Base-by-base conservation (phyloP, 2,888 invertebrate species). In the Nomada fabriciana region DNA sequence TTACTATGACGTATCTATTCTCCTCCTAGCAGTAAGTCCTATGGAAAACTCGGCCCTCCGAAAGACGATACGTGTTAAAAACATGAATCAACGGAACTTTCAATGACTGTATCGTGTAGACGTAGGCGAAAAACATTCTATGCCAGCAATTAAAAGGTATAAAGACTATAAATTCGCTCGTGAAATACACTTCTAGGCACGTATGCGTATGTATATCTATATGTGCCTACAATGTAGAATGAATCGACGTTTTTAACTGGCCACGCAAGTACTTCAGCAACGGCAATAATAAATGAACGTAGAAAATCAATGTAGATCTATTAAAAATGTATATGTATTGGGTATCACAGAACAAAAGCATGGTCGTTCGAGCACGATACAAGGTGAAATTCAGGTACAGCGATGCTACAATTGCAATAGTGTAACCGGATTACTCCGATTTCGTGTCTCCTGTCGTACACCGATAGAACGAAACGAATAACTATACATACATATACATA, bases 1-100 rank as follows among this genome's bases (percentile, higher is more conserved):
- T 25, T n/a, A 69, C 55, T 13, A 23, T 73, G 70, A 73, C 60
- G 74, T 53, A 82, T 69, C 72, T 78, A 75, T 82, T 78, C 67
- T 74, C 50, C 57, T 36, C 36, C 36, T 36, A 5, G 36, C 36
- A 36, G 7, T 36, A 55, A 77, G 61, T 53, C 60, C 13, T 15
- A 15, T 11, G 20, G 42, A 50, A 67, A 72, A 23, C n/a, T 20
- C 36, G 63, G 55, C 53, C n/a, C 15, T 13, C 18, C 60, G 53
- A 2, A 2, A 25, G 11, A 0, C 9, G 23, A 65, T 55, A 64
- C 61, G 57, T 29, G 36, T 36, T 36, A 36, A 59, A 47, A 42
- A 42, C 42, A 15, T 7, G 67, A 67, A 36, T 36, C 36, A 36
- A 5, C 1, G 36, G 20, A 52, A 47, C 43, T 10, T 29, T 42